phyloP scores from a whole-genome alignment of 2,113 vertebrate genomes.

The Cercopithecus mona region DNA sequence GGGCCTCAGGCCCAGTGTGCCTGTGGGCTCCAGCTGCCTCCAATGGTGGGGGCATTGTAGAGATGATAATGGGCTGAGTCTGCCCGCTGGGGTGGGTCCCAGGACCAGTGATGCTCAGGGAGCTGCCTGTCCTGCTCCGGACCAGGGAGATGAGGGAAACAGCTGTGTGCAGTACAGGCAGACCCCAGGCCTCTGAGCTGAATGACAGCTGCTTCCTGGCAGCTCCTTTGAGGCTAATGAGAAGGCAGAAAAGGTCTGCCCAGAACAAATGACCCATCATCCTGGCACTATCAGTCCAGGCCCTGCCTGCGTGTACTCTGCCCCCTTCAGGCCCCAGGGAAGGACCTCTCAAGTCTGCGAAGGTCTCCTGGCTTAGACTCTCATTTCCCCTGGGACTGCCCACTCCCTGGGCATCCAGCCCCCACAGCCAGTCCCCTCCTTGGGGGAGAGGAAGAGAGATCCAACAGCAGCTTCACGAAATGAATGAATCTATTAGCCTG shows the following conservation, averaged over 20 bases:
- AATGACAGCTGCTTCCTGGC: conserved; percentile 56
- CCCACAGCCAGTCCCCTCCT: not conserved
- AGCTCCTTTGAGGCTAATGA: conserved; percentile 57
- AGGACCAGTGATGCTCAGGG: not conserved
- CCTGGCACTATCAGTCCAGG: not conserved
- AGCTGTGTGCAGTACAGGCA: not conserved
- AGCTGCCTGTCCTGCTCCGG: not conserved
- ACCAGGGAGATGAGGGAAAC: not conserved
- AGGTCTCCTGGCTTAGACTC: not conserved
- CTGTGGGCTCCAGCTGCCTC: not conserved
- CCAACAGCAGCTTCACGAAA: conserved; percentile 83
- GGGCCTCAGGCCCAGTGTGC: not conserved
- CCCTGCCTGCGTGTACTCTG: not conserved
- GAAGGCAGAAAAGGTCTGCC: conserved; percentile 53
- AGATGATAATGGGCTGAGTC: not conserved
- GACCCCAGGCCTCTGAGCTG: not conserved
- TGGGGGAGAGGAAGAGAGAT: conserved; percentile 77
- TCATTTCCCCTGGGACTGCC: not conserved
- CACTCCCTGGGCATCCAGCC: not conserved
- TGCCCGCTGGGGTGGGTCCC: not conserved
- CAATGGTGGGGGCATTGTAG: not conserved
- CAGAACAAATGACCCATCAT: conserved; percentile 34
- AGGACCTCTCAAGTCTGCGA: not conserved
- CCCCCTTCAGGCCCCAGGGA: not conserved
- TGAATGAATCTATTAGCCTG: conserved; percentile 87